A percentile compares a stretch with the other conserved stretches of the same genome.
phyloP scores from a whole-genome alignment of 2,888 invertebrate genomes.

The Dolichopus griseipennis region DNA sequence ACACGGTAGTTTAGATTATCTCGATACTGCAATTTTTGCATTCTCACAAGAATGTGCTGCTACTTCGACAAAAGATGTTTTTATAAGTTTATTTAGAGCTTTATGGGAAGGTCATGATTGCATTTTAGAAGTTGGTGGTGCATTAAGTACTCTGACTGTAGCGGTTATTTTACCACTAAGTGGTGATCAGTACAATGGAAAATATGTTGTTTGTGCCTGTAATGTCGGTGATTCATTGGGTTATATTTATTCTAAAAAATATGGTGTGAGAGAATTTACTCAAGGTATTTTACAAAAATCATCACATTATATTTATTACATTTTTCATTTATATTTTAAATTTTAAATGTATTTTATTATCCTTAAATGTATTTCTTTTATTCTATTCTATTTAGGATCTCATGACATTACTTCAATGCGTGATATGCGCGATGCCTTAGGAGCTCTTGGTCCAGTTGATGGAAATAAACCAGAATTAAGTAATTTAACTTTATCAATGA shows the following conservation, averaged over 20 bases:
- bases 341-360: background rate
- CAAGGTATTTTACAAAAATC: constrained; percentile 45
- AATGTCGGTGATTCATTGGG: constrained; percentile 84
- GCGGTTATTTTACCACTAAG: constrained; percentile 60
- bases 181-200: constrained; percentile 33
- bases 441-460: constrained; percentile 80
- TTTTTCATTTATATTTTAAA: constrained; percentile 7
- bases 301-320: too few species aligned
- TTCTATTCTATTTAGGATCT: constrained; percentile 49
- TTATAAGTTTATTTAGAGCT: constrained; percentile 65
- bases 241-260: constrained; percentile 68
- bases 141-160: constrained; percentile 75
- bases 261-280: constrained; percentile 76
- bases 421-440: constrained; percentile 82
- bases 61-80: constrained; percentile 59
- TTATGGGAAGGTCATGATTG: constrained; percentile 78
- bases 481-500: constrained; percentile 77
- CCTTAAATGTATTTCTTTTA: constrained; percentile 9
- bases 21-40: constrained; percentile 62
- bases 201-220: constrained; percentile 70
- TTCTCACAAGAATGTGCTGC: constrained; percentile 41
- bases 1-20: constrained; percentile 73
- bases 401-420: constrained; percentile 71
- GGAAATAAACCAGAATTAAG: constrained; percentile 76
- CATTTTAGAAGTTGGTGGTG: constrained; percentile 72